Evolutionary conservation across 2,113 vertebrate species (phyloP), one percentile per base, ranked within the genome.

Genomic region (Chaenogobius annularis): DNA sequence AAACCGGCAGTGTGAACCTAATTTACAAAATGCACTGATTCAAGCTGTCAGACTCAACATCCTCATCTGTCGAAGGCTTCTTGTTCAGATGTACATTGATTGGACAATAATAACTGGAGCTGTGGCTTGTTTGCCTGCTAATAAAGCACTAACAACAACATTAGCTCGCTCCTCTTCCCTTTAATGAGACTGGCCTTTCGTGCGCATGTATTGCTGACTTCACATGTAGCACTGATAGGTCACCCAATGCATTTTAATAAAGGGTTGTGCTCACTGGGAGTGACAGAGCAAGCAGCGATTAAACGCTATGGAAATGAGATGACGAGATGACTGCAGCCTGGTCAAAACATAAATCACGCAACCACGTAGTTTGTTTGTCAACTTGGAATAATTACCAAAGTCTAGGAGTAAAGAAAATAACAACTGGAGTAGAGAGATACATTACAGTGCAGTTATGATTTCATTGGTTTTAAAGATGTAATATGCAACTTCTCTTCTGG

Each of bases 191-290:
- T 54, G 50, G 50, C 50, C 50, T 54, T 54, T 54, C n/a, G 50
- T 19, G 50, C 3, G 50, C 50, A 10, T 54, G 19, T 54, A 10
- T 54, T 54, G 50, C 19, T 3, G 19, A 8, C 19, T 19, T 20
- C n/a, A 19, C 50, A 54, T 54, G 50, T 54, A 54, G 50, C n/a
- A n/a, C 50, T 54, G 50, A 54, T 54, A 54, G 50, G 50, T 54
- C 50, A 20, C 8, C 19, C 50, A 54, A 10, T 54, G 50, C 50
- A 54, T 54, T 54, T 54, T 54, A 54, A 54, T 54, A 54, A 54
- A 54, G 19, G 3, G 8, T 10, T 9, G n/a, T 54, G n/a, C 19
- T n/a, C 19, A 3, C 7, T 11, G 22, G 10, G 55, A 22, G 10
- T 12, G 20, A 58, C 22, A 13, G 4, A 22, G 12, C 55, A 12